phyloP scores from a whole-genome alignment of 2,113 vertebrate species.

The Prionailurus viverrinus region DNA sequence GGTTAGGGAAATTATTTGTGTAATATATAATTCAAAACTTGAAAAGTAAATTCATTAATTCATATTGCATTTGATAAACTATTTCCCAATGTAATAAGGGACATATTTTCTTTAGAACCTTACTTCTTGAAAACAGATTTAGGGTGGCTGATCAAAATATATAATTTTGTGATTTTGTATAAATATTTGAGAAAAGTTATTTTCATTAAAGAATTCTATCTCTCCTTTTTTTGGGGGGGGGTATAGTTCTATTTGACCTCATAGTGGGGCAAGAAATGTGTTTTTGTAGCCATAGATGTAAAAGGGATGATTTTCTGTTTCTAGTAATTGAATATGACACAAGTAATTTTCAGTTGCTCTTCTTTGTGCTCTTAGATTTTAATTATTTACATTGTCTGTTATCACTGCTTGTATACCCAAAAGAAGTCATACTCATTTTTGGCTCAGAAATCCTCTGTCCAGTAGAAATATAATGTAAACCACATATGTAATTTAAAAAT shows the following conservation, averaged over 20 bases:
- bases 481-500: background rate
- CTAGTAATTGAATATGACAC: background rate
- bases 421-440: background rate
- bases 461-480: background rate
- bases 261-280: background rate
- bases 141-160: background rate
- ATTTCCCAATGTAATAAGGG: constrained; percentile 26
- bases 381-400: constrained; percentile 55
- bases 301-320: constrained; percentile 45
- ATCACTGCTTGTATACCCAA: background rate
- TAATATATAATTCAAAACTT: constrained; percentile 38
- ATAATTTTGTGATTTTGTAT: constrained; percentile 50
- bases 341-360: background rate
- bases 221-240: background rate
- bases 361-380: constrained; percentile 40
- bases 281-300: background rate
- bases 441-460: background rate
- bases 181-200: background rate
- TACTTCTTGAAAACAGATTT: background rate
- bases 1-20: background rate
- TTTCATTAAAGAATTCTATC: background rate
- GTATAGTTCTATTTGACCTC: background rate
- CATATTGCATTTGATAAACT: constrained; percentile 25
- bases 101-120: constrained; percentile 24
- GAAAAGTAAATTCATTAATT: constrained; percentile 18